A percentile compares a stretch with the other conserved stretches of the same genome.
Evolutionary conservation across 2,113 vertebrate species (phyloP).

Genomic region (Cavia porcellus): DNA sequence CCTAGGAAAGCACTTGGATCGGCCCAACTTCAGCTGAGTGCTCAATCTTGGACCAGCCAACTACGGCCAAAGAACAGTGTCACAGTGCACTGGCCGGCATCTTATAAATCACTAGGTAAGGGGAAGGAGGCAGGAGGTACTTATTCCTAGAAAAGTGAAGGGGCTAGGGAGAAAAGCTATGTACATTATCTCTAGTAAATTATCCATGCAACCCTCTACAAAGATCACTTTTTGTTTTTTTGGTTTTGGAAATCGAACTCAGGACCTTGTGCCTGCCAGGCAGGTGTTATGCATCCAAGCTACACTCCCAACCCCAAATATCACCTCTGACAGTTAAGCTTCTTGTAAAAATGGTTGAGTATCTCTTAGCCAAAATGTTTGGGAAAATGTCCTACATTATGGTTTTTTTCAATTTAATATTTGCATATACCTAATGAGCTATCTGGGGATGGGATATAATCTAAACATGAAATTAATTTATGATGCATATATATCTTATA

Average conservation of each 20-base stretch:
- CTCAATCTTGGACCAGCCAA: not conserved
- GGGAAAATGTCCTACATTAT: not conserved
- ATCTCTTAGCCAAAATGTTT: not conserved
- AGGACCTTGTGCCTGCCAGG: no score
- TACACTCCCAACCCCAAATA: not conserved
- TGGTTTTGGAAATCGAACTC: no score
- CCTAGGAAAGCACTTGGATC: not conserved
- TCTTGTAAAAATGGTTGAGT: constrained; percentile 1
- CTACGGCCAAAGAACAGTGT: not conserved
- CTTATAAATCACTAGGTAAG: not conserved
- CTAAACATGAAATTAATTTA: not conserved
- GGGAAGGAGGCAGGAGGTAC: not conserved
- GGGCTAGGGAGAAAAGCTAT: not conserved
- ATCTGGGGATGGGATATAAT: not conserved
- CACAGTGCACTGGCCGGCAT: not conserved
- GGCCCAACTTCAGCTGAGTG: not conserved
- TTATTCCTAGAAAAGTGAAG: not conserved
- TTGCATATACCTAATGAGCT: not conserved
- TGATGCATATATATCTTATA: not conserved
- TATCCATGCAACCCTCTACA: not conserved
- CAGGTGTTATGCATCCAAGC: no score
- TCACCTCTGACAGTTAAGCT: not conserved
- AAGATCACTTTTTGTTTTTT: not conserved
- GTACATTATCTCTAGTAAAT: not conserved
- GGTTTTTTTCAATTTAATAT: not conserved